Base-by-base conservation (phyloP, 2,113 vertebrate species). In the Festucalex cinctus region DNA sequence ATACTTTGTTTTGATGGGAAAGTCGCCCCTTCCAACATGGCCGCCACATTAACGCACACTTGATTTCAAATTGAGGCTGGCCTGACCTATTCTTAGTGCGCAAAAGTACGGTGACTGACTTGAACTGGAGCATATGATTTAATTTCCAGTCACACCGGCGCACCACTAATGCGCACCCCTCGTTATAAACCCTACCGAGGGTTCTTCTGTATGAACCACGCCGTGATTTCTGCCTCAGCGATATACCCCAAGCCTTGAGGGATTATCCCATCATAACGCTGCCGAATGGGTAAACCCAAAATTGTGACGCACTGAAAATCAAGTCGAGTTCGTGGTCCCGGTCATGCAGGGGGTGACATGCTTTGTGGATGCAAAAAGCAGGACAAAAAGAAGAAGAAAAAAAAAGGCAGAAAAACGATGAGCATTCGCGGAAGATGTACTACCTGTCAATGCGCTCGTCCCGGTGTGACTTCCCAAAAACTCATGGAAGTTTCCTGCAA, bases 401-500 rank as follows among this genome's bases (percentile, higher is more conserved):
- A 65, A 28, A 71, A 62, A n/a, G 39, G 64, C 60, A 77, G 71
- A 60, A 36, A 37, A n/a, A n/a, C 9, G 32, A 8, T 20, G 57
- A 58, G 56, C 26, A 5, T 9, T 26, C 32, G 0, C 1, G 62
- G 26, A 39, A 3, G 13, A 76, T 84, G 65, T 91, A 93, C 87
- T 92, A 92, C 90, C 91, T 93, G 91, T 89, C 86, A 89, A 82
- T 88, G 83, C 90, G 86, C 89, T 91, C 80, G 88, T 90, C 86
- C 87, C 90, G 85, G 88, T 88, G 90, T 89, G 88, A 90, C 88
- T 88, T 91, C 86, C 90, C 88, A 91, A 90, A 93, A 90, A 91
- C 89, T 92, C 91, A 91, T 79, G 87, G 91, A 91, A 84, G 89
- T 91, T 92, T 90, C 92, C 92, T 91, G 91, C 87, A 92, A 92